Conservation (phyloP, 1,140 invertebrate species). For the Chionoecetes opilio region DNA sequence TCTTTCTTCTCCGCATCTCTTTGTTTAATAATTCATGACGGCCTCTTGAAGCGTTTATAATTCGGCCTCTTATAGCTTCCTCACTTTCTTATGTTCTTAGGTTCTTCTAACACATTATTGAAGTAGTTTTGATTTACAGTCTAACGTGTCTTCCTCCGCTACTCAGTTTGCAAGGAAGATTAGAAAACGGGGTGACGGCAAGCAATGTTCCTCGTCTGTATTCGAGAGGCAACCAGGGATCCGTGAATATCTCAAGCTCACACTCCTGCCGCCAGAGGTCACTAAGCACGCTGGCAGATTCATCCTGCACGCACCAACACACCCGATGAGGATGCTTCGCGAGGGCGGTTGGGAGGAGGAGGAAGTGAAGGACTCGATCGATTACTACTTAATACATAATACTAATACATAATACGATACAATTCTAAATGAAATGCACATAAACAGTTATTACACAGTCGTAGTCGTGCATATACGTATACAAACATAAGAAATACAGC, state of each 20-base stretch:
- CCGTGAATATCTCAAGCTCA: background rate
- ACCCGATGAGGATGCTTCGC: background rate
- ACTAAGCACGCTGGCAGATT: background rate
- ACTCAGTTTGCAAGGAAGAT: background rate
- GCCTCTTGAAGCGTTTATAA: background rate
- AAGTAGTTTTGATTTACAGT: background rate
- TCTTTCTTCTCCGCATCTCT: background rate
- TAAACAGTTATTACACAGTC: no score
- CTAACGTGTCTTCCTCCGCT: background rate
- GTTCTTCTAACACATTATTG: background rate
- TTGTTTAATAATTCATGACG: no score
- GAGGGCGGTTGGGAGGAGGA: background rate
- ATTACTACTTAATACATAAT: no score
- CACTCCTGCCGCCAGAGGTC: conserved; percentile 12
- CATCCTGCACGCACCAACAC: background rate
- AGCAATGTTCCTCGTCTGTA: background rate
- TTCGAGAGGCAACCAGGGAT: background rate
- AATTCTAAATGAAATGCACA: no score
- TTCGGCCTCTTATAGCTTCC: background rate
- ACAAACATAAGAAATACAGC: no score
- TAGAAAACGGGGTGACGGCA: background rate
- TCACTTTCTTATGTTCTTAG: no score
- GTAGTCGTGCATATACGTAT: no score
- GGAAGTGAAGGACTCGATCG: no score
- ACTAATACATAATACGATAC: no score